A percentile compares a stretch with the other conserved stretches of the same genome.
Evolutionary conservation across 2,888 invertebrate species (phyloP).

Genomic region (Diploptera punctata): DNA sequence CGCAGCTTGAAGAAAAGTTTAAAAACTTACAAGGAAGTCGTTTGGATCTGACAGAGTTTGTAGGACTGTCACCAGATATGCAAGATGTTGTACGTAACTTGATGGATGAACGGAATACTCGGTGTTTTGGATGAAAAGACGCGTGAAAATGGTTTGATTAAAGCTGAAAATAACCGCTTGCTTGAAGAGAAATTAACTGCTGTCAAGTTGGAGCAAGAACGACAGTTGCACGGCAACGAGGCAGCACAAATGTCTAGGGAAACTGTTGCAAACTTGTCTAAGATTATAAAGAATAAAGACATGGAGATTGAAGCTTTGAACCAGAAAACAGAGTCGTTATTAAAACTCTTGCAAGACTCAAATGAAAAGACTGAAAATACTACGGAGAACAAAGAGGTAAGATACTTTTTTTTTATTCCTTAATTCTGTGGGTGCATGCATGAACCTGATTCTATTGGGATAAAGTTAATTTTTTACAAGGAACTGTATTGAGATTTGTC

Average conservation of each 20-base stretch:
- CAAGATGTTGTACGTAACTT: too few species aligned
- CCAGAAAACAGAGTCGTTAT: slow-evolving; percentile 53
- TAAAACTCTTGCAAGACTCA: slow-evolving; percentile 41
- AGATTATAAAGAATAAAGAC: slow-evolving; percentile 55
- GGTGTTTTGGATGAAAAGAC: slow-evolving; percentile 33
- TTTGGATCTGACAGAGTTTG: too few species aligned
- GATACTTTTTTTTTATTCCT: too few species aligned
- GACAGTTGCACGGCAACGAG: slow-evolving; percentile 23
- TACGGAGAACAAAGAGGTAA: too few species aligned
- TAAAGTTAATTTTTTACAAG: too few species aligned
- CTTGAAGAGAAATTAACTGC: not conserved
- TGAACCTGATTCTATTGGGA: too few species aligned
- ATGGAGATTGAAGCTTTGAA: slow-evolving; percentile 55
- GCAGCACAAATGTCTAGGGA: slow-evolving; percentile 46
- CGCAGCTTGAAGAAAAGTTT: not conserved
- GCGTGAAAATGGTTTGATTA: slow-evolving; percentile 23
- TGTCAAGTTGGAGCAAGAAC: slow-evolving; percentile 9
- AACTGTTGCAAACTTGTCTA: slow-evolving; percentile 53
- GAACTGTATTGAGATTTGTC: too few species aligned
- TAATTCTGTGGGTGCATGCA: too few species aligned
- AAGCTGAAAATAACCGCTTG: slow-evolving; percentile 34
- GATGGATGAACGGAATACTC: too few species aligned
- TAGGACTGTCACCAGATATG: too few species aligned
- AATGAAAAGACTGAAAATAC: too few species aligned
- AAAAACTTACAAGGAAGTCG: too few species aligned